Conservation (phyloP, 2,888 invertebrate species). For the Apamea crenata region DNA sequence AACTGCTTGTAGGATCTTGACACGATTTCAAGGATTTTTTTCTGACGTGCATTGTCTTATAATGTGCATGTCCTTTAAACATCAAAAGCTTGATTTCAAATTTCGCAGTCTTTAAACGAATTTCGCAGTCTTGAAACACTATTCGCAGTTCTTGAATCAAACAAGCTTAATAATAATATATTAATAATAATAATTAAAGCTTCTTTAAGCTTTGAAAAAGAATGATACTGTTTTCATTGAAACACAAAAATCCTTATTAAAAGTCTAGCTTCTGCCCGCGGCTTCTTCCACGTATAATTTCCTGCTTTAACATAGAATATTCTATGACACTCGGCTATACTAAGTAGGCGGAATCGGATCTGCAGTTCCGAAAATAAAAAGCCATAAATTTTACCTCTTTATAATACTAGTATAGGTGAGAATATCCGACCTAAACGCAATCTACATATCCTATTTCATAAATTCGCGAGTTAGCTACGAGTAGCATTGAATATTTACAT, state of each 20-base stretch:
- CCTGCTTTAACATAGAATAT: too few species aligned
- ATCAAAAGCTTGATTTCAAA: not conserved
- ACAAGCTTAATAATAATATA: too few species aligned
- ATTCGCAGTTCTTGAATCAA: not conserved
- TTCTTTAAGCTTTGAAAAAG: too few species aligned
- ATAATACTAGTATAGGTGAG: not conserved
- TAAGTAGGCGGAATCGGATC: too few species aligned
- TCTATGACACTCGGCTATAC: too few species aligned
- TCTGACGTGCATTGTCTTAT: not conserved
- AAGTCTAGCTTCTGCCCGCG: not conserved
- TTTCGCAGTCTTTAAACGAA: not conserved
- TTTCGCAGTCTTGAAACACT: not conserved
- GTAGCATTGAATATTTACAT: constrained; percentile 68
- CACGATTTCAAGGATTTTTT: not conserved
- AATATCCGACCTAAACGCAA: not conserved
- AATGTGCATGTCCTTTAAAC: not conserved
- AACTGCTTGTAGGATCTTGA: not conserved
- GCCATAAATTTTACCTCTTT: too few species aligned
- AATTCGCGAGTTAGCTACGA: constrained; percentile 39
- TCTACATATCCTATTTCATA: constrained; percentile 47
- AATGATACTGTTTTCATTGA: not conserved
- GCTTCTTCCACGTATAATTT: too few species aligned
- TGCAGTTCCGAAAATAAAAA: too few species aligned
- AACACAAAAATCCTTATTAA: not conserved
- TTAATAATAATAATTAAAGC: too few species aligned